phyloP scores from a whole-genome alignment of 2,113 vertebrate species.

The Triplophysa tibetana region DNA sequence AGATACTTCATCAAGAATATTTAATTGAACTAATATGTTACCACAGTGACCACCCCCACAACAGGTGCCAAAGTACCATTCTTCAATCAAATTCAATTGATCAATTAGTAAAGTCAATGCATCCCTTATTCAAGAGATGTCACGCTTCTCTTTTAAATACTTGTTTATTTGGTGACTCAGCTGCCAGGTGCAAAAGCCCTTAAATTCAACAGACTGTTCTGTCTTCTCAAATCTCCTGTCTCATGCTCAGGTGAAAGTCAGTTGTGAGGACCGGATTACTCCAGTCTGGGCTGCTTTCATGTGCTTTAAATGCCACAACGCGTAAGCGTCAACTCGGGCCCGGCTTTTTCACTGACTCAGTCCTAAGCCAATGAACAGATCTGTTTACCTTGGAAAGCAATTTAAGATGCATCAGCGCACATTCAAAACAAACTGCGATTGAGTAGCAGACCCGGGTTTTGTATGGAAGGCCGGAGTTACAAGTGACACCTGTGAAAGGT shows the following conservation, averaged over 20 bases:
- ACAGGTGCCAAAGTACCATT: background rate
- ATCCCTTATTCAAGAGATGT: background rate
- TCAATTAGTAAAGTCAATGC: background rate
- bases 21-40: background rate
- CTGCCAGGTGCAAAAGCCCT: background rate
- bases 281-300: constrained; percentile 39
- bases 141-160: background rate
- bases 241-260: constrained; percentile 39
- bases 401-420: constrained; percentile 46
- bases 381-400: constrained; percentile 46
- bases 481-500: constrained; percentile 6
- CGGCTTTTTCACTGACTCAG: constrained; percentile 48
- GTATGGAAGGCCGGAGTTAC: constrained; percentile 14
- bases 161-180: constrained; percentile 2
- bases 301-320: constrained; percentile 48
- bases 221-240: constrained; percentile 36
- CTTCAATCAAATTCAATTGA: background rate
- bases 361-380: constrained; percentile 40
- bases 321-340: constrained; percentile 35
- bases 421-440: constrained; percentile 46
- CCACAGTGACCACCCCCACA: background rate
- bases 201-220: constrained; percentile 30
- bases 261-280: constrained; percentile 25
- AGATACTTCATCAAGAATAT: background rate
- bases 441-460: constrained; percentile 33